Conservation (phyloP, 2,113 vertebrate species). For the Takifugu flavidus region DNA sequence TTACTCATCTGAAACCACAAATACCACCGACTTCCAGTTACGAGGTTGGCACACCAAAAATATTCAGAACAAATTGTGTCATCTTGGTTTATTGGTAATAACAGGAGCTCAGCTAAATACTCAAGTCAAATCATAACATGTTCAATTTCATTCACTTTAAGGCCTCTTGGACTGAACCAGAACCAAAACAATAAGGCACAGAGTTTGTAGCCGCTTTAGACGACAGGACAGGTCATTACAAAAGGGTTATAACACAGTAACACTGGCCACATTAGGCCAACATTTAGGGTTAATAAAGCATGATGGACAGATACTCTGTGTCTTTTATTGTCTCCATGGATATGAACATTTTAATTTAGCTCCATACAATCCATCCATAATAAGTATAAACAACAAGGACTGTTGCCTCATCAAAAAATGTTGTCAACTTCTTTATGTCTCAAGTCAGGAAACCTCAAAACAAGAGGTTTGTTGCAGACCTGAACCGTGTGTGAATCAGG, state of each 20-base stretch:
- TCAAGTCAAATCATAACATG: neutral
- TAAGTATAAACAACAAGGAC: no score
- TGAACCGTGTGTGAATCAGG: no score
- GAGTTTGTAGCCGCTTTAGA: constrained; percentile 31
- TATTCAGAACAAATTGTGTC: constrained; percentile 4
- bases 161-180: constrained; percentile 63
- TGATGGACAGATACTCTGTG: no score
- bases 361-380: no score
- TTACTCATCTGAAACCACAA: constrained; percentile 5
- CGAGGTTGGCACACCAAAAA: neutral
- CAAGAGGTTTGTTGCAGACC: no score
- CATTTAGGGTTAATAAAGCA: no score
- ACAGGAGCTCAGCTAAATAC: constrained; percentile 6
- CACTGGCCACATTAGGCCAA: neutral
- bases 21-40: neutral
- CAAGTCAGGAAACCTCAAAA: no score
- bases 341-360: neutral
- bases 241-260: constrained; percentile 43
- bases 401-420: no score
- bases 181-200: constrained; percentile 67
- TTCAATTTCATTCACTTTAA: constrained; percentile 52
- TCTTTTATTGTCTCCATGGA: neutral
- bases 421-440: no score
- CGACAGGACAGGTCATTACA: constrained; percentile 8
- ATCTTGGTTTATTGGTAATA: constrained; percentile 3